A percentile compares a stretch with the other conserved stretches of the same genome.
Evolutionary conservation across 2,888 invertebrate species (phyloP).

Genomic region (Plebejus argus): DNA sequence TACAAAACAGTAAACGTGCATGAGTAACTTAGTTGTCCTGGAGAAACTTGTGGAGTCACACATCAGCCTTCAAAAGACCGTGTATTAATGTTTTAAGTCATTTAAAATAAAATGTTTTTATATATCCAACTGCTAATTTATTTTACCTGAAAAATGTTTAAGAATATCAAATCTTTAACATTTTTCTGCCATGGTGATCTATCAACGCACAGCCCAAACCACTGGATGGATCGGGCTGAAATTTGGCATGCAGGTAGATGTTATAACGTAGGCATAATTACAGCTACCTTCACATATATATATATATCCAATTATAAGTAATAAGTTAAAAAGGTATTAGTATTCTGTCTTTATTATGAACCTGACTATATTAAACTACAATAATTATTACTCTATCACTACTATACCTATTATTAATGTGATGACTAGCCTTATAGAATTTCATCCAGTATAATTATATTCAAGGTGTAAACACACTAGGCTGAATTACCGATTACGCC

Average conservation of each 20-base stretch:
- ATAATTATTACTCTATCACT: not conserved
- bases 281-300: too few species aligned
- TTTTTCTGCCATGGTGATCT: too few species aligned
- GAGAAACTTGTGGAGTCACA: constrained; percentile 54
- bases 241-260: too few species aligned
- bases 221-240: too few species aligned
- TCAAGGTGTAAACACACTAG: too few species aligned
- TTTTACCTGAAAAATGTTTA: not conserved
- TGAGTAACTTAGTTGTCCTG: constrained; percentile 41
- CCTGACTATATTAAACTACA: not conserved
- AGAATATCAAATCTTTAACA: not conserved
- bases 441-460: not conserved
- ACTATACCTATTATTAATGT: not conserved
- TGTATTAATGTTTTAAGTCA: constrained; percentile 55
- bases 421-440: not conserved
- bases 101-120: constrained; percentile 33
- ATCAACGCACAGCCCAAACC: too few species aligned
- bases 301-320: too few species aligned
- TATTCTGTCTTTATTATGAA: not conserved
- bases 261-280: too few species aligned
- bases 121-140: not conserved
- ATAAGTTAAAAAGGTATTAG: too few species aligned
- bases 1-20: constrained; percentile 53
- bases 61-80: constrained; percentile 58
- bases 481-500: too few species aligned